Percentiles rank a stretch among this genome's conserved stretches.
These are phyloP conservation scores for Bombylius major DNA, from an alignment of 2,888 invertebrate species.

Conservation along the genomic window DNA sequence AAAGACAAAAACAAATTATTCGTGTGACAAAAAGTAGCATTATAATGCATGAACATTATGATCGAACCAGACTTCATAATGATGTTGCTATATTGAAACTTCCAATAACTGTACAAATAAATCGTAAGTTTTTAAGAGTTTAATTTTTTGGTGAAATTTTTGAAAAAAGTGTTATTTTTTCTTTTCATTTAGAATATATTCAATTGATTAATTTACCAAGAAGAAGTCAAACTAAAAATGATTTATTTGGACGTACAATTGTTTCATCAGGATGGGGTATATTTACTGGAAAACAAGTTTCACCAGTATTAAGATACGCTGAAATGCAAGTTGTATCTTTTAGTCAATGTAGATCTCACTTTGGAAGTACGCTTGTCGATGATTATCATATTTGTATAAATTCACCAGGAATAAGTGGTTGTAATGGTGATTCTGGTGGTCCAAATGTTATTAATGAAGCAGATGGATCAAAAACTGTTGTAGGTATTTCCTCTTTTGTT, in stretches of 20 bases:
- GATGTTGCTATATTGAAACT: not conserved
- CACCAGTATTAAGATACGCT: not conserved
- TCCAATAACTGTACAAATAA: not conserved
- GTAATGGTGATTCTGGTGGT: not conserved
- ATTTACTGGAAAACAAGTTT: not conserved
- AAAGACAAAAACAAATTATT: not conserved
- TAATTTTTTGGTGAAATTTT: too few species aligned
- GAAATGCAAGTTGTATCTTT: not conserved
- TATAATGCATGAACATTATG: not conserved
- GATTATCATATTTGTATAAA: not conserved
- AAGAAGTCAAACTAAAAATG: not conserved
- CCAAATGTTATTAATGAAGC: not conserved
- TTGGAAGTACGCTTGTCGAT: not conserved
- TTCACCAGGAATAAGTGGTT: not conserved
- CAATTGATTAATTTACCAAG: not conserved
- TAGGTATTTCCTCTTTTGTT: not conserved
- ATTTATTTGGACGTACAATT: not conserved
- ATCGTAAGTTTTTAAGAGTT: not conserved
- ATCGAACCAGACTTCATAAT: not conserved
- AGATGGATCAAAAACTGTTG: not conserved
- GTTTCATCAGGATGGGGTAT: not conserved
- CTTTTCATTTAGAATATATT: not conserved
- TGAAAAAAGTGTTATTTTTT: too few species aligned
- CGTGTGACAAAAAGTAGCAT: not conserved
- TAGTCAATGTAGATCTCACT: not conserved